These are phyloP conservation scores for Microvelia longipes DNA, from an alignment of 1,140 invertebrate species.

Conservation along the genomic window DNA sequence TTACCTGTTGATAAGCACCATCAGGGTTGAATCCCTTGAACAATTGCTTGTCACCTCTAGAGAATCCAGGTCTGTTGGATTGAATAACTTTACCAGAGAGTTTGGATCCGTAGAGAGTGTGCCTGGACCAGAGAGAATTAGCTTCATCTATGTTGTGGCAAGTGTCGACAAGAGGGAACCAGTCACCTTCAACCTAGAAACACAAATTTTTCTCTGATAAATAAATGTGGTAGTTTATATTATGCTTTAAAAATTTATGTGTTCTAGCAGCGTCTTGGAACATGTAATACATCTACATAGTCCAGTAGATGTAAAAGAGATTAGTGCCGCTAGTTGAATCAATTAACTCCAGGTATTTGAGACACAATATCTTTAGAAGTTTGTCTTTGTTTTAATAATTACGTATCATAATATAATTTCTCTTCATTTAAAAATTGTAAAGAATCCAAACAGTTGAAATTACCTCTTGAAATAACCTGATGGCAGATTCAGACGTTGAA, in stretches of 20 bases:
- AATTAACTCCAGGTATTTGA: no score
- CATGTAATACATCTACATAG: background rate
- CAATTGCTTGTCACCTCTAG: constrained; percentile 12
- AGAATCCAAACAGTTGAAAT: no score
- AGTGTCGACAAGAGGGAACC: constrained; percentile 7
- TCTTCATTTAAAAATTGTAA: no score
- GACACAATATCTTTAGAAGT: no score
- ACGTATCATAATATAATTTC: no score
- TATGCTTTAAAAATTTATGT: background rate
- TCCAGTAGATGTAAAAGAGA: background rate
- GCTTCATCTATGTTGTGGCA: constrained; percentile 11
- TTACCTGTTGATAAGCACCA: constrained; percentile 14
- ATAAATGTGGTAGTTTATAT: background rate
- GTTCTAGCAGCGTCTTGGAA: background rate
- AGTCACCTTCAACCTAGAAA: background rate
- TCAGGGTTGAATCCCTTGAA: constrained; percentile 19
- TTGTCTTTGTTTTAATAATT: no score
- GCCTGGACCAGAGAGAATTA: constrained; percentile 7
- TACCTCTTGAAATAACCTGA: no score
- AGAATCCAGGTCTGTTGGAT: constrained; percentile 12
- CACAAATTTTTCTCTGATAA: no score
- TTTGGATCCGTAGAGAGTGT: constrained; percentile 9
- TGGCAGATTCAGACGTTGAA: no score
- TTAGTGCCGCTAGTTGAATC: no score
- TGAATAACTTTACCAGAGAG: constrained; percentile 12